A percentile compares a stretch with the other conserved stretches of the same genome.
Conservation (phyloP, 2,888 invertebrate genomes). For the Lingula anatina region DNA sequence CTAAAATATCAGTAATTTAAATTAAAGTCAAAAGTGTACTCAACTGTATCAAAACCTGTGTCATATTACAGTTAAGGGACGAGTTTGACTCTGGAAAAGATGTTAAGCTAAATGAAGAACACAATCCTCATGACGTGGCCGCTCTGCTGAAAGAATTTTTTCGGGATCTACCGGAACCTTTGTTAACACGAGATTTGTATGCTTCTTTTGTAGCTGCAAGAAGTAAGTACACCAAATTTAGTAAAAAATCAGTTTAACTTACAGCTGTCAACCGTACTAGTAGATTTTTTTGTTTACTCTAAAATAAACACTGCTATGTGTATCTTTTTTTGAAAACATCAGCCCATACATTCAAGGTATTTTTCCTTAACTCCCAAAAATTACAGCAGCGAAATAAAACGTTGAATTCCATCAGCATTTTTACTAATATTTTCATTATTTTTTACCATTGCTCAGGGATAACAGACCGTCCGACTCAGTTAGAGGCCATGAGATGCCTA, state of each 20-base stretch:
- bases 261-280: no score
- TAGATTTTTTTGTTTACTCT: no score
- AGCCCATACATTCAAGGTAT: no score
- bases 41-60: no score
- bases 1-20: not conserved
- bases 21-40: not conserved
- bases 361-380: no score
- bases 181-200: constrained; percentile 84
- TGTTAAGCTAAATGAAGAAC: constrained; percentile 65
- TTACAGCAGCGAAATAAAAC: no score
- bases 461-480: constrained; percentile 55
- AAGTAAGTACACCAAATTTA: constrained; percentile 65
- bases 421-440: no score
- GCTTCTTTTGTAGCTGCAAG: constrained; percentile 85
- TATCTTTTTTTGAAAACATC: no score
- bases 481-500: constrained; percentile 77
- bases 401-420: no score
- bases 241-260: no score
- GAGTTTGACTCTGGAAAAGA: constrained; percentile 75
- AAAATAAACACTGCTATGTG: no score
- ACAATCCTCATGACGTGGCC: constrained; percentile 89
- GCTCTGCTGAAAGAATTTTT: constrained; percentile 89
- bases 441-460: constrained; percentile 18
- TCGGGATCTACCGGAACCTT: constrained; percentile 84
- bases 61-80: constrained; percentile 67